Conservation (phyloP, 2,113 vertebrate genomes). For the Rhipidura dahli region DNA sequence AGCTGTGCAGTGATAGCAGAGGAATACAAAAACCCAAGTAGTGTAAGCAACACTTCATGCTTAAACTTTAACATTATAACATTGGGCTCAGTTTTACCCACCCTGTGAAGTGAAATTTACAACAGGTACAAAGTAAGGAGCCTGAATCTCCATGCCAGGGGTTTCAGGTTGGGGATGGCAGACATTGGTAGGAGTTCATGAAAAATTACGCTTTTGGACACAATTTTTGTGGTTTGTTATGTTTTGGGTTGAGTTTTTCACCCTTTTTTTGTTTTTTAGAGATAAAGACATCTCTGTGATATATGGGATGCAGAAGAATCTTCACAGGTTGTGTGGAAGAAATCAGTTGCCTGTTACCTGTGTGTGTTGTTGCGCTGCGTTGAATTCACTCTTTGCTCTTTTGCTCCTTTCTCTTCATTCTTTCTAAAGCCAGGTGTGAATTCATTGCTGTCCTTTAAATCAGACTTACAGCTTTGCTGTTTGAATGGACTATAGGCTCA, state of each 20-base stretch:
- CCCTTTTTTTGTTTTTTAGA: neutral
- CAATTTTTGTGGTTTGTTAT: neutral
- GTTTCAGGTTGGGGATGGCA: neutral
- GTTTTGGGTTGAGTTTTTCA: neutral
- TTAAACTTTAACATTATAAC: neutral
- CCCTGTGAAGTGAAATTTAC: neutral
- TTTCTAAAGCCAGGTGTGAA: neutral
- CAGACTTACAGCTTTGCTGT: neutral
- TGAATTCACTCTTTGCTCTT: neutral
- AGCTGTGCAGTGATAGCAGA: neutral
- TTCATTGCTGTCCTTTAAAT: neutral
- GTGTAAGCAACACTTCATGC: neutral
- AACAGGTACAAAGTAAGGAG: neutral
- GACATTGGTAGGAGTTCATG: neutral
- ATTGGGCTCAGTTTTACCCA: neutral
- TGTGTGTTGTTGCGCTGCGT: fast-evolving
- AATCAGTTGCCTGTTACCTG: neutral
- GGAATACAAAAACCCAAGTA: neutral
- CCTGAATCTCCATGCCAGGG: neutral
- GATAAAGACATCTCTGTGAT: neutral
- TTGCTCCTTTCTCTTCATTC: neutral
- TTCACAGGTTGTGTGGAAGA: neutral
- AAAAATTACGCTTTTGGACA: neutral
- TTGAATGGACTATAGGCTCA: neutral
- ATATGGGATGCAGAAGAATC: neutral